Conservation (phyloP, 2,113 vertebrate genomes). For the Echinops telfairi region DNA sequence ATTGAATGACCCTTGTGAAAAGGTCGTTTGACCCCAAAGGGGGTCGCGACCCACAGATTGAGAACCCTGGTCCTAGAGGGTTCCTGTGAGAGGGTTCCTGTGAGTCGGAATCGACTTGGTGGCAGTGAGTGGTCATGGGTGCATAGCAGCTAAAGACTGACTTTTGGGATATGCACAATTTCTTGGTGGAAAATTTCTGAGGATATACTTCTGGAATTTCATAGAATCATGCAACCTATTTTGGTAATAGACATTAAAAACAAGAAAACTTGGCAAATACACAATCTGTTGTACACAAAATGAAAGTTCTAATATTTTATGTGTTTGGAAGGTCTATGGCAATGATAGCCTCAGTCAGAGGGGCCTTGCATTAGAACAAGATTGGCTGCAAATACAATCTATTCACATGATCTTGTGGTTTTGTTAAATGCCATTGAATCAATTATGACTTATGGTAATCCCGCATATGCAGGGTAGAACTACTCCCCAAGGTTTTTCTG, state of each 20-base stretch:
- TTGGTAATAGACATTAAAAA: slow-evolving; percentile 14
- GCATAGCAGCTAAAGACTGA: background rate
- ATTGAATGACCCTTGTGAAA: too few relatives aligned
- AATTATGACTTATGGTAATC: too few relatives aligned
- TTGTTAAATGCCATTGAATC: background rate
- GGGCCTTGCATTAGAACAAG: background rate
- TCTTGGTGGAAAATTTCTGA: background rate
- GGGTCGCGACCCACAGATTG: too few relatives aligned
- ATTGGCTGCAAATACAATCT: background rate
- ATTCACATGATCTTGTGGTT: background rate
- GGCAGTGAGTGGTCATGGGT: too few relatives aligned
- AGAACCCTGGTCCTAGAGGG: too few relatives aligned
- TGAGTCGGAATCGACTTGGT: too few relatives aligned
- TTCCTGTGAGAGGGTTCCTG: too few relatives aligned
- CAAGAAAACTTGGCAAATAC: background rate
- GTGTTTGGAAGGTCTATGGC: background rate
- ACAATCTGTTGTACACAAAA: background rate
- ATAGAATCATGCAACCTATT: background rate
- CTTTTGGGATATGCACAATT: background rate
- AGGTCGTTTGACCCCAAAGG: too few relatives aligned
- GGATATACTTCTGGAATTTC: background rate
- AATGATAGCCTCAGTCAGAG: background rate
- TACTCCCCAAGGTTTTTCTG: too few relatives aligned
- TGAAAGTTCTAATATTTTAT: slow-evolving; percentile 1
- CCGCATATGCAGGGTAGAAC: too few relatives aligned